phyloP scores from a whole-genome alignment of 2,113 vertebrate species.

The Chamaea fasciata region DNA sequence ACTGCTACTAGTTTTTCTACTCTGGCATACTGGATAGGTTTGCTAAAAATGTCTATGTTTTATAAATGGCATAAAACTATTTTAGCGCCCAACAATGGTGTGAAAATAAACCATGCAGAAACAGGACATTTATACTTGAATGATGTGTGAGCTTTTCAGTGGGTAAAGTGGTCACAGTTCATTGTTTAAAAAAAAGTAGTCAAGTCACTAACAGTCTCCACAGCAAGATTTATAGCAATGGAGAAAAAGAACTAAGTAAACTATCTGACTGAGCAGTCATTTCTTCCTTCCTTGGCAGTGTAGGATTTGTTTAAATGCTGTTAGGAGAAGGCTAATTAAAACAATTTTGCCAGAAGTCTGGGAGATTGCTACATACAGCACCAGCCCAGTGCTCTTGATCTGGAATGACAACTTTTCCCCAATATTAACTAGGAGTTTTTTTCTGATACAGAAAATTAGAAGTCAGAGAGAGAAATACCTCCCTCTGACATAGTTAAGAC shows the following conservation, averaged over 20 bases:
- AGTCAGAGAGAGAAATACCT: constrained; percentile 55
- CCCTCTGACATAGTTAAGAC: constrained; percentile 46
- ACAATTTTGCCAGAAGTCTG: constrained; percentile 71
- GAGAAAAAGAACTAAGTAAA: constrained; percentile 72
- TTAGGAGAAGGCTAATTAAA: constrained; percentile 74
- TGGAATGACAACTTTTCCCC: constrained; percentile 63
- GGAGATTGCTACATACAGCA: constrained; percentile 51
- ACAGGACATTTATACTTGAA: constrained; percentile 45
- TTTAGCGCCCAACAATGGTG: constrained; percentile 58
- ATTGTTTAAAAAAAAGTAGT: constrained; percentile 40
- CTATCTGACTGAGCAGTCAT: constrained; percentile 71
- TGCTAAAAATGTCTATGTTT: neutral
- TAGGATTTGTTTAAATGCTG: constrained; percentile 68
- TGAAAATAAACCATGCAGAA: constrained; percentile 62
- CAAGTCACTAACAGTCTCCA: constrained; percentile 66
- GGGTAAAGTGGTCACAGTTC: constrained; percentile 50
- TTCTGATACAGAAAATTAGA: constrained; percentile 42
- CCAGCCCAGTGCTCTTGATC: constrained; percentile 45
- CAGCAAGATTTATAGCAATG: constrained; percentile 72
- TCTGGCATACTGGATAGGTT: neutral
- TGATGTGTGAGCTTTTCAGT: constrained; percentile 47
- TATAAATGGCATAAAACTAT: constrained; percentile 41
- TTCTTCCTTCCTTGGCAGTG: constrained; percentile 67
- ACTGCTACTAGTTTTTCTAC: neutral
- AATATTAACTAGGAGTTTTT: constrained; percentile 55